Conservation (phyloP, 2,113 vertebrate species). For the Bos indicus region DNA sequence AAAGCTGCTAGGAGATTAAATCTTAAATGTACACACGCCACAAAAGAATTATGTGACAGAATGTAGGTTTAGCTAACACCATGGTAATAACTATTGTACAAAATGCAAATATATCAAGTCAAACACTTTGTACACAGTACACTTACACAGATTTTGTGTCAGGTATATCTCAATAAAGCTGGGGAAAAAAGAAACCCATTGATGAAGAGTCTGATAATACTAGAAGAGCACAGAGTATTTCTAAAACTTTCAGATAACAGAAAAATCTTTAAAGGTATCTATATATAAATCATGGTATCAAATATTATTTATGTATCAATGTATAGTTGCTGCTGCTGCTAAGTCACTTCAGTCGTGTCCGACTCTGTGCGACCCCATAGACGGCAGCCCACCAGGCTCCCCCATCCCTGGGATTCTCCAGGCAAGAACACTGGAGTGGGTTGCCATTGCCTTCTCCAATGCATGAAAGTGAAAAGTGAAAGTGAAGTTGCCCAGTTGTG, state of each 20-base stretch:
- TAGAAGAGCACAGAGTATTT: neutral
- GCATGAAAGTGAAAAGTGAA: too few relatives aligned
- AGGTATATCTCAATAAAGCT: neutral
- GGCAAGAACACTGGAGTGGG: too few relatives aligned
- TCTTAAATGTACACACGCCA: neutral
- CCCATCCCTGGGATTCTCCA: too few relatives aligned
- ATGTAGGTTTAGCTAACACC: neutral
- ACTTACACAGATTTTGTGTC: neutral
- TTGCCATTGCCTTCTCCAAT: too few relatives aligned
- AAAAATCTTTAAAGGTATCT: neutral
- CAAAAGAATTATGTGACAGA: neutral
- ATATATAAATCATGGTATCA: too few relatives aligned
- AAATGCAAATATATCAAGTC: neutral
- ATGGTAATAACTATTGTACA: neutral
- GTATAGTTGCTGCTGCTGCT: too few relatives aligned
- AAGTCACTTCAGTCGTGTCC: too few relatives aligned
- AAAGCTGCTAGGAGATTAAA: neutral
- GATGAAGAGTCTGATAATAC: neutral
- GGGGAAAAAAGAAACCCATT: neutral
- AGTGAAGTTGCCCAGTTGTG: too few relatives aligned
- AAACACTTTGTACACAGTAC: neutral
- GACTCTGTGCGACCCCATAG: too few relatives aligned
- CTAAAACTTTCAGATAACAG: neutral
- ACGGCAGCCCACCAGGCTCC: too few relatives aligned
- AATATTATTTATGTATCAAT: neutral